Conservation (phyloP, 2,888 invertebrate species). For the Merodon equestris region DNA sequence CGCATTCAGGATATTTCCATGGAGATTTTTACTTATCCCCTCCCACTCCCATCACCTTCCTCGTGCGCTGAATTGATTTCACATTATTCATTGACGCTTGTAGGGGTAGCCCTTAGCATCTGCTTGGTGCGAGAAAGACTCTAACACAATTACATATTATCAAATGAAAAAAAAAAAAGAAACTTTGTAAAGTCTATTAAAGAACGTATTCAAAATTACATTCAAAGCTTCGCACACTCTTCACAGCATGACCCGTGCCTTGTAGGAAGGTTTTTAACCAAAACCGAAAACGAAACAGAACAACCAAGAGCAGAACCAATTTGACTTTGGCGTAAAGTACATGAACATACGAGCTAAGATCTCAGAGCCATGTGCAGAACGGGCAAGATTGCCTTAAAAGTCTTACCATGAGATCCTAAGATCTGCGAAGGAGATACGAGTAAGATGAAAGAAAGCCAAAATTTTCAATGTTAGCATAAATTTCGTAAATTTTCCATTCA, state of each 20-base stretch:
- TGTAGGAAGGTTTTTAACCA: background rate
- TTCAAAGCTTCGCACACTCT: background rate
- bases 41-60: background rate
- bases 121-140: conserved; percentile 18
- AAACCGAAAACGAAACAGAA: background rate
- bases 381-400: too few species aligned
- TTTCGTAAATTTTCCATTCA: conserved; percentile 53
- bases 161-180: conserved; percentile 6
- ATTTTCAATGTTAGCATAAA: conserved; percentile 48
- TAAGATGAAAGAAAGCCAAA: conserved; percentile 22
- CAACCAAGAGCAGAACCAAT: background rate
- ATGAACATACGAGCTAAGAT: too few species aligned
- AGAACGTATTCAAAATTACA: conserved; percentile 29
- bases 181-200: conserved; percentile 9
- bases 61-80: conserved; percentile 36
- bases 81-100: conserved; percentile 13
- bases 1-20: conserved; percentile 5
- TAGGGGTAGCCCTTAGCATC: conserved; percentile 8
- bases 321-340: too few species aligned
- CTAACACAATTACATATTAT: conserved; percentile 36
- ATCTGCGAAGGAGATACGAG: background rate
- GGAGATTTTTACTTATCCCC: background rate
- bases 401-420: too few species aligned
- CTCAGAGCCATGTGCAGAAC: too few species aligned
- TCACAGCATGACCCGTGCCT: background rate